Base-by-base conservation (phyloP, 2,888 invertebrate genomes). In the Aproaerema taeniolella region DNA sequence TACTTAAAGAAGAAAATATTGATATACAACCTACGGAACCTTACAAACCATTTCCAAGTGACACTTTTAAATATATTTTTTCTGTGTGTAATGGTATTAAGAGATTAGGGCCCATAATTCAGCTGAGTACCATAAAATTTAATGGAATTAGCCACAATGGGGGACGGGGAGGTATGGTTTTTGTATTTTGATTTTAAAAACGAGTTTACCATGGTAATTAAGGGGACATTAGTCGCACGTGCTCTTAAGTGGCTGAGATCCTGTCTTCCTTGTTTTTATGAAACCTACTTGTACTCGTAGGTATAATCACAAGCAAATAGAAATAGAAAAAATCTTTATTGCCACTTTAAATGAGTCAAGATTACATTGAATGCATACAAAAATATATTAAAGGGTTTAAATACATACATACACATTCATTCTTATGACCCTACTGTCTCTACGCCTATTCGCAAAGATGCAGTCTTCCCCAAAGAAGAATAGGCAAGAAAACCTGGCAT, bases 41-140 rank as follows among this genome's bases (percentile, higher is more conserved):
- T 6, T 8, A 20, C 4, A 8, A 20, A 20, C 20, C 20, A 4
- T 6, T 6, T 8, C 20, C 20, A 20, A 20, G 8, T 20, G 5
- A 6, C 20, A 8, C 4, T 6, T 4, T 2, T 10, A 28, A 16
- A 1, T 10, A 26, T 28, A 16, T 26, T 37, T 39, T 39, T 39
- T 36, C 25, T 31, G 20, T 42, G 36, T n/a, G n/a, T n/a, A 42
- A 38, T 29, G 33, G 38, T 33, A 33, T 42, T 42, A 42, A 42
- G 32, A 41, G 41, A 41, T 41, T 37, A 41, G 37, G 20, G 16
- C 20, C 10, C 28, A 31, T 41, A 41, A 37, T 41, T 37, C 34
- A 15, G 15, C 32, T 29, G 29, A 32, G 37, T 38, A 31, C 28
- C 29, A 24, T 41, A 33, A 31, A 29, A 33, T 37, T 37, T 41